Base-by-base conservation (phyloP, 2,113 vertebrate genomes). In the Microcebus murinus region DNA sequence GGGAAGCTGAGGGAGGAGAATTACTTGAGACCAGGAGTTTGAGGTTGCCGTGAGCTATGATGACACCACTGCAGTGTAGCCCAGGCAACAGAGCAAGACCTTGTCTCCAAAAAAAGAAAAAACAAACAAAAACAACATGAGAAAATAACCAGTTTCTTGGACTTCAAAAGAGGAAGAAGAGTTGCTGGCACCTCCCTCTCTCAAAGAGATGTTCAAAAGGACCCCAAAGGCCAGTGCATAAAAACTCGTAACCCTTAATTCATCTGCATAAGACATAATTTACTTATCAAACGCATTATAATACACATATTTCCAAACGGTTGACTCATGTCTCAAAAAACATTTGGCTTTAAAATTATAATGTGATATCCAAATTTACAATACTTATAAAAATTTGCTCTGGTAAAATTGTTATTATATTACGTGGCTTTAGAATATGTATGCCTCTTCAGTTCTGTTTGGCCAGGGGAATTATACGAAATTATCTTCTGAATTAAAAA, bases 301-400 rank as follows among this genome's bases (percentile, higher is more conserved):
- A 92, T 68, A 31, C 23, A 92, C 86, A 73, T 70, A 76, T 57
- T 90, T 94, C n/a, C 50, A 65, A 91, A 91, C 12, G 83, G 55
- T 25, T 87, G 39, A 57, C 55, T 90, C 31, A 67, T 73, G 96
- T 94, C 63, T 97, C 52, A 94, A 82, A 96, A 94, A 61, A 27
- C 27, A 90, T 57, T 82, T 95, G 85, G 57, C n/a, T 96, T 95
- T 96, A 94, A 94, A 92, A 85, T 88, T 55, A 86, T 29, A 80
- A 90, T 45, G 50, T 55, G n/a, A 86, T 74, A 80, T 42, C 1
- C 31, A 79, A 88, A 96, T 92, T 52, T 67, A 80, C 50, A 80
- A 52, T 68, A 96, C 27, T 71, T 77, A 34, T 90, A 36, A 89
- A 70, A 42, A 57, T 50, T n/a, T 65, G 63, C 59, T 93, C 61